Evolutionary conservation across 2,888 invertebrate genomes (phyloP).

Genomic region (Tiliacea aurago): DNA sequence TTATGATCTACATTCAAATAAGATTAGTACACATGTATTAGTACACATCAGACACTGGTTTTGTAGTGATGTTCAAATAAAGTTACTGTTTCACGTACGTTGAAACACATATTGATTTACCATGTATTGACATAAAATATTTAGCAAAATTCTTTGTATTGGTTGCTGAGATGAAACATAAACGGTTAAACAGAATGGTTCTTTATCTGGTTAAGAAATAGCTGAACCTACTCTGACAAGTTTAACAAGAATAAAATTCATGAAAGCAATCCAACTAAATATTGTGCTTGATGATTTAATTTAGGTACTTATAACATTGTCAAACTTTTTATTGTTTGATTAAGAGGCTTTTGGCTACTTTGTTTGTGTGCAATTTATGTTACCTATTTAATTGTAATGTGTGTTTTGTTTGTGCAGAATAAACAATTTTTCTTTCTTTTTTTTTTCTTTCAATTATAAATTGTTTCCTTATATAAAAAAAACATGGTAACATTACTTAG

Average conservation of each 20-base stretch:
- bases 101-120: constrained; percentile 25
- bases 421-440: too few species aligned
- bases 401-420: too few species aligned
- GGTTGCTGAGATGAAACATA: not conserved
- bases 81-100: constrained; percentile 19
- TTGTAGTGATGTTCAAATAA: constrained; percentile 21
- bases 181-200: not conserved
- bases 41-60: constrained; percentile 5
- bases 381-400: too few species aligned
- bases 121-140: constrained; percentile 4
- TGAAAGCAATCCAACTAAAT: not conserved
- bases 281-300: not conserved
- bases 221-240: not conserved
- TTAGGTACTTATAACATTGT: not conserved
- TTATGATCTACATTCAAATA: constrained; percentile 48
- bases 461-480: not conserved
- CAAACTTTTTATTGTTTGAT: too few species aligned
- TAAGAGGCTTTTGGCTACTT: too few species aligned
- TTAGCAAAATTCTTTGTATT: not conserved
- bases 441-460: too few species aligned
- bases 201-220: not conserved
- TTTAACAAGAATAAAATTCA: too few species aligned
- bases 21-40: constrained; percentile 30
- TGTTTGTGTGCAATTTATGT: too few species aligned
- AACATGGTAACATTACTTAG: not conserved